Evolutionary conservation across 2,888 invertebrate species (phyloP), one percentile per base, ranked within the genome.

Genomic region (Liposcelis brunnea): DNA sequence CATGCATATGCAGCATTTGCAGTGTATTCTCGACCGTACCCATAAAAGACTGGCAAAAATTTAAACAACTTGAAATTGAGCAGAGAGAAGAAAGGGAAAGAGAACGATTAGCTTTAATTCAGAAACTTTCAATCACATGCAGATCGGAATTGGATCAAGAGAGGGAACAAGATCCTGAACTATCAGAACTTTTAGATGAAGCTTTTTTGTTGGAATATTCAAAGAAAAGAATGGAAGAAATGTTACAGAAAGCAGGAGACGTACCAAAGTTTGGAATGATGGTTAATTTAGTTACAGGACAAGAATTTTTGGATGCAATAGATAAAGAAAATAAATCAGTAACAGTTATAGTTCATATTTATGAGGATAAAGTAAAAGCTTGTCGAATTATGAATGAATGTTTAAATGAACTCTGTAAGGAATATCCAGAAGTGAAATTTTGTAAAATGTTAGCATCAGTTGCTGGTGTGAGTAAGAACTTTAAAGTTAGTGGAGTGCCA

Each of bases 41-140:
- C n/a, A 74, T 95, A 15, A 82, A 85, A 68, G 95, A 97, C 62
- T 95, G 93, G 93, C 80, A 90, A 58, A 71, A 84, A 49, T 95
- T 76, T 60, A 93, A 94, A 60, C 84, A 91, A 59, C 62, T 94
- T 18, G 86, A 95, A 64, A 75, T 73, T 0, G 86, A 91, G 64
- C 80, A 78, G 52, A 72, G 80, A 31, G 71, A 70, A 3, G 80
- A 80, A 53, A 72, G 80, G 53, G 89, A 89, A 53, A 72, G 67
- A 50, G 86, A 91, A 59, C 76, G 77, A 45, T 56, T 83, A 31
- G 75, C 74, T 38, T 60, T 94, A 47, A 79, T 86, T 45, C 86
- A 91, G 55, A 91, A 90, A 58, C 66, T 91, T 0, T 80, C 86
- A 11, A 62, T 94, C 51, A 77, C 89, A 0, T 87, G 89, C 7